A percentile compares a stretch with the other conserved stretches of the same genome.
Evolutionary conservation across 2,888 invertebrate genomes (phyloP).

Genomic region (Philhelius pedissequus): DNA sequence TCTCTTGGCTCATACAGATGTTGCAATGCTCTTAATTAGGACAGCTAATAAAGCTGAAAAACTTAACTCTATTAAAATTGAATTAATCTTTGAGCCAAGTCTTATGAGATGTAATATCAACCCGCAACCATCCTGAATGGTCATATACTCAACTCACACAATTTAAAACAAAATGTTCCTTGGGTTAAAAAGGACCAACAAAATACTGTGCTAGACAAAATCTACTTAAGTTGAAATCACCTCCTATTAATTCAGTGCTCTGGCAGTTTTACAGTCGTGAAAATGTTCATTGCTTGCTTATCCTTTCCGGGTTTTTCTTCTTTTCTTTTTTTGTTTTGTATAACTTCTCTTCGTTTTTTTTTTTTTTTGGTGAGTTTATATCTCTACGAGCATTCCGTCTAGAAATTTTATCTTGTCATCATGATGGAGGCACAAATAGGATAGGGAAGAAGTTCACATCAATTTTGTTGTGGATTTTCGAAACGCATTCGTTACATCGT

Average conservation of each 20-base stretch:
- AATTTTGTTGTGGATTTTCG: constrained; percentile 15
- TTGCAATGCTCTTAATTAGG: neutral
- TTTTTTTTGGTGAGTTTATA: neutral
- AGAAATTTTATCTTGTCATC: constrained; percentile 14
- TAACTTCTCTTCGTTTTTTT: too few relatives aligned
- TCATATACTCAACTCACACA: neutral
- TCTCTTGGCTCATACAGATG: neutral
- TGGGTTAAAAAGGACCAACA: constrained; percentile 18
- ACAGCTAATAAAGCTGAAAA: neutral
- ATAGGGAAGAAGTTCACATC: neutral
- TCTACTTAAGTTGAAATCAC: constrained; percentile 42
- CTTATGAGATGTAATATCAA: neutral
- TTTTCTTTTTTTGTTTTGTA: neutral
- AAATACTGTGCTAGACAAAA: constrained; percentile 4
- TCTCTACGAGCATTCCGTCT: neutral
- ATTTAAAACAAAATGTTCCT: neutral
- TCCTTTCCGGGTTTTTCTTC: neutral
- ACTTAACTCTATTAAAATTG: neutral
- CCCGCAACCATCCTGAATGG: neutral
- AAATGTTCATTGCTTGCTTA: constrained; percentile 12
- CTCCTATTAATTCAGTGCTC: constrained; percentile 34
- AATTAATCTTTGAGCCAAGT: neutral
- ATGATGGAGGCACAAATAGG: constrained; percentile 14
- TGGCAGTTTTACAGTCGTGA: constrained; percentile 47
- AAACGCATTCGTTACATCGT: constrained; percentile 38